Evolutionary conservation across 2,113 vertebrate genomes (phyloP).

Genomic region (Oryzias javanicus): DNA sequence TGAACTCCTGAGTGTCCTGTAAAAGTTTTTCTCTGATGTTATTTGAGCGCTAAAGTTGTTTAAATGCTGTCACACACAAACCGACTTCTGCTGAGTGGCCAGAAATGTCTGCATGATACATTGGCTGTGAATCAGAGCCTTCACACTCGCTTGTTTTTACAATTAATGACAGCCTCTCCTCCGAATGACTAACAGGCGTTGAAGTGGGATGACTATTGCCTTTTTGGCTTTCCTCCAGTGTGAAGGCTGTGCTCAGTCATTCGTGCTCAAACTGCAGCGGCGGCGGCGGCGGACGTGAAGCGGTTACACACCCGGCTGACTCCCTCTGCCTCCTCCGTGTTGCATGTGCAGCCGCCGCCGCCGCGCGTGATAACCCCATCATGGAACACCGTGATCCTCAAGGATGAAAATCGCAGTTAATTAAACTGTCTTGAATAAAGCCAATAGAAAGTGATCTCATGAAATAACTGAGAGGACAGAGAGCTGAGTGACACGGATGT

Average conservation of each 20-base stretch:
- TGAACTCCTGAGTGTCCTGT: too few species aligned
- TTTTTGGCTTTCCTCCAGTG: constrained; percentile 38
- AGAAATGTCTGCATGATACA: constrained; percentile 39
- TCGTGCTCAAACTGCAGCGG: constrained; percentile 15
- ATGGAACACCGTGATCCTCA: constrained; percentile 26
- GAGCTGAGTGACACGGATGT: constrained; percentile 52
- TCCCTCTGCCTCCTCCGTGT: neutral
- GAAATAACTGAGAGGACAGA: constrained; percentile 48
- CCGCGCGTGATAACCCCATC: constrained; percentile 20
- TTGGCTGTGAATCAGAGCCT: constrained; percentile 66
- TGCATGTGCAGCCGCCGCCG: constrained; percentile 2
- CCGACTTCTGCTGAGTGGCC: constrained; percentile 50
- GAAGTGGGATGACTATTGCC: constrained; percentile 45
- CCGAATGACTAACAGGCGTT: constrained; percentile 54
- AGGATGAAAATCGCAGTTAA: constrained; percentile 50
- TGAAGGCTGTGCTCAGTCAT: constrained; percentile 11
- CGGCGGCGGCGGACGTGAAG: constrained; percentile 50
- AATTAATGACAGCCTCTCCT: constrained; percentile 67
- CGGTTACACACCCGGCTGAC: constrained; percentile 22
- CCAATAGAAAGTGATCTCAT: constrained; percentile 52
- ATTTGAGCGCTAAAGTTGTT: constrained; percentile 15
- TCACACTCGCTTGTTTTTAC: constrained; percentile 59
- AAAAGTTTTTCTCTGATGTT: too few species aligned
- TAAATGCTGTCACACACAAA: constrained; percentile 28
- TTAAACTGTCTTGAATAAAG: constrained; percentile 52